Base-by-base conservation (phyloP, 1,140 invertebrate species). In the Popillia japonica region DNA sequence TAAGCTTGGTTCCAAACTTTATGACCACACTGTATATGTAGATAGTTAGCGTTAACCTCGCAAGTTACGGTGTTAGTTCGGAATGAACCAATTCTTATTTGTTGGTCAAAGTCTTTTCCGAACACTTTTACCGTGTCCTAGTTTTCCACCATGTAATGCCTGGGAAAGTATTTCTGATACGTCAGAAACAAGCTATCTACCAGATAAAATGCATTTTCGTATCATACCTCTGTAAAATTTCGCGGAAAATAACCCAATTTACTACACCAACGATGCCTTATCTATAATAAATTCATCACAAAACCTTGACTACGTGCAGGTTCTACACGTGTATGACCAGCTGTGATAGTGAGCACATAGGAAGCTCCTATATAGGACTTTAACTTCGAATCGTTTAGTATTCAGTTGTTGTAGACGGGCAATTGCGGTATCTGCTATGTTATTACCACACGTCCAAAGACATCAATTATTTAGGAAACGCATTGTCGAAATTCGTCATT, bases 251-350 rank as follows among this genome's bases (percentile, higher is more conserved):
- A 34, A 34, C 27, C 27, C 27, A 34, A 34, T 34, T 34, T 34
- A 34, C 27, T 34, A 4, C 4, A 34, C 27, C 27, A 34, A 4
- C 48, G 14, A 55, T 17, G 14, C 48, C 6, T 55, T 55, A 55
- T 55, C 48, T 55, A 55, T 55, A 55, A 55, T 55, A 55, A 55
- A 55, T 55, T 55, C 48, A 55, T 17, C 14, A 55, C 48, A 17
- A 55, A 17, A 17, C 48, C 14, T 55, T 55, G 17, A 55, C 48
- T n/a, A 55, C 17, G 48, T 17, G 48, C 17, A 55, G 14, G 48
- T 55, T 55, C 48, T 55, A 55, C 48, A 55, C 48, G 48, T 55
- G 48, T 17, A 55, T 55, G 48, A 55, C 48, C 48, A 55, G 48
- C 48, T 55, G 14, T 17, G 48, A 55, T 55, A 55, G 48, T 17